Evolutionary conservation across 2,888 invertebrate genomes (phyloP).

Genomic region (Hecatera dysodea): DNA sequence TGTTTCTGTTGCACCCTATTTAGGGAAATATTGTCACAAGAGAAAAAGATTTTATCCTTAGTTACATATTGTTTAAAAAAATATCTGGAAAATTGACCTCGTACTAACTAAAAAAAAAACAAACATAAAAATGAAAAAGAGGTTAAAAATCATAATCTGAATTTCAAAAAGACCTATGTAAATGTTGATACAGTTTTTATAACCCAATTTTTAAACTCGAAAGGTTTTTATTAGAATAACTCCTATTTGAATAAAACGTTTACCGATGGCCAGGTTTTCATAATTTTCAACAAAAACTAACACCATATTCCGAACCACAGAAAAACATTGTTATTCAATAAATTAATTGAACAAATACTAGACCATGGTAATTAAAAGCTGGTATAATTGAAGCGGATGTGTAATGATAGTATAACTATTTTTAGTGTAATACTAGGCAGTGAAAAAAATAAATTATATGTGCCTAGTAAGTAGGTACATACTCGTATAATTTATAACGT

Average conservation of each 20-base stretch:
- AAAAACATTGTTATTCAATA: slow-evolving; percentile 22
- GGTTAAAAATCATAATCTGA: slow-evolving; percentile 5
- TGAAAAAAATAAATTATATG: too few relatives aligned
- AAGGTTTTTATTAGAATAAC: slow-evolving; percentile 25
- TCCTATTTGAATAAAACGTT: slow-evolving; percentile 22
- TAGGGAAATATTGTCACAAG: neutral
- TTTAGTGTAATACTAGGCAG: too few relatives aligned
- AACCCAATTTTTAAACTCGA: slow-evolving; percentile 8
- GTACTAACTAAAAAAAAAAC: neutral
- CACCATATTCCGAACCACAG: slow-evolving; percentile 6
- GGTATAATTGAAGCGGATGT: too few relatives aligned
- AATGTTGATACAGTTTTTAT: slow-evolving; percentile 27
- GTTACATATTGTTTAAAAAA: neutral
- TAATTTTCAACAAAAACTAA: slow-evolving; percentile 28
- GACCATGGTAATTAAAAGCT: slow-evolving; percentile 5
- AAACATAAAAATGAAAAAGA: neutral
- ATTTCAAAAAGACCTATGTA: slow-evolving; percentile 6
- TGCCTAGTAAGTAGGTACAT: too few relatives aligned
- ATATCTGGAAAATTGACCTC: too few relatives aligned
- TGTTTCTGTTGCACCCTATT: too few relatives aligned
- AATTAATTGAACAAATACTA: slow-evolving; percentile 7
- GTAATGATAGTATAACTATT: too few relatives aligned
- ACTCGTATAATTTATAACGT: too few relatives aligned
- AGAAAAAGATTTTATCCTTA: neutral
- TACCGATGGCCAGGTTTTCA: slow-evolving; percentile 22